Evolutionary conservation across 2,797 vertebrate genomes (phyloP).

Genomic region (Scarus forsteni): DNA sequence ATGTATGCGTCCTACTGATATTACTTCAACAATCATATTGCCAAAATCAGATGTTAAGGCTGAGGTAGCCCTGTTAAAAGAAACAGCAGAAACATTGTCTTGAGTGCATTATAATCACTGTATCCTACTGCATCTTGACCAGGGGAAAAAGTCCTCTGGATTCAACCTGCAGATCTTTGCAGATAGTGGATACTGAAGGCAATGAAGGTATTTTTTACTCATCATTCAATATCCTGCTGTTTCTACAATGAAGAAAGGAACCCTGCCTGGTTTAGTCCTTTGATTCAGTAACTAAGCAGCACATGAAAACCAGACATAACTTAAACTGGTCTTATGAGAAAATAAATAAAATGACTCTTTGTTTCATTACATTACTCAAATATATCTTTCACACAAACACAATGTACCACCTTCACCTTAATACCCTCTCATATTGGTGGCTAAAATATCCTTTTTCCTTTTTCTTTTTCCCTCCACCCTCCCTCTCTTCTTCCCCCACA

Average conservation of each 20-base stretch:
- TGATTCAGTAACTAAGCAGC: not conserved
- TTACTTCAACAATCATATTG: too few relatives aligned
- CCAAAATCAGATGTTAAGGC: too few relatives aligned
- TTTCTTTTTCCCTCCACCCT: slow-evolving; percentile 24
- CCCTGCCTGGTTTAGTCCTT: not conserved
- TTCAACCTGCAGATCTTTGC: not conserved
- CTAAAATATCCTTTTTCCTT: slow-evolving; percentile 49
- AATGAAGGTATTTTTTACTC: not conserved
- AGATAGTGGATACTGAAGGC: not conserved
- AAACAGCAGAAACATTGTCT: not conserved
- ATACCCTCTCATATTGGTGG: slow-evolving; percentile 38
- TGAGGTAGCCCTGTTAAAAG: too few relatives aligned
- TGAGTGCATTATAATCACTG: not conserved
- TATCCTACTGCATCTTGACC: not conserved
- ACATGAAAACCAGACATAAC: not conserved
- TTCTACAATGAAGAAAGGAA: not conserved
- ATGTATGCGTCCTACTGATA: too few relatives aligned
- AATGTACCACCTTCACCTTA: slow-evolving; percentile 37
- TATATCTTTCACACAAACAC: slow-evolving; percentile 15
- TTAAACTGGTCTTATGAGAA: not conserved
- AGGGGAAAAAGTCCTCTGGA: not conserved
- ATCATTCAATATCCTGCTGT: not conserved
- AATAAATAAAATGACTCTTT: not conserved
- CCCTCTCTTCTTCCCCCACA: slow-evolving; percentile 36
- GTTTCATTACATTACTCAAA: not conserved